Evolutionary conservation across 2,797 vertebrate species (phyloP), one percentile per base, ranked within the genome.

Genomic region (Arnoldichthys spilopterus): DNA sequence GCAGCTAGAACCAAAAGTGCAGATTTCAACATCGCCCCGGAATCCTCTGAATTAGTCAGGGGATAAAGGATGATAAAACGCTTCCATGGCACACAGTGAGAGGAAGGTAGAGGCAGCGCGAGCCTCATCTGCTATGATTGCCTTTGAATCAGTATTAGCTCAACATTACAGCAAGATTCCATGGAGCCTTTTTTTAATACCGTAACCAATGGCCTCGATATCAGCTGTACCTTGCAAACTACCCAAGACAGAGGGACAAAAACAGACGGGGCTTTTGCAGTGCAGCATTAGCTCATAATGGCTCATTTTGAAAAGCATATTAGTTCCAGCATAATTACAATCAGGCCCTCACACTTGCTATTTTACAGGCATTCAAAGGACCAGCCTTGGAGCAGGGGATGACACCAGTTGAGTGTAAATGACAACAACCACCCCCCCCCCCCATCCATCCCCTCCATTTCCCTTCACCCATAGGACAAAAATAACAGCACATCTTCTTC

Each of bases 321-420:
- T 94, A 95, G 93, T 94, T 94, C 93, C 94, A 94, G 93, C 91
- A 93, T 94, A 94, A 94, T 94, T 92, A 94, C 93, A 93, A 94
- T 93, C 92, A 90, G 91, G 91, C 92, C 93, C 68, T 93, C 88
- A 86, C 84, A 88, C 92, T 92, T 87, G 83, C 88, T 91, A 89
- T 92, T 93, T 93, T 91, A 88, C 90, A 93, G 87, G 89, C 93
- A 89, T 92, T 92, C 90, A 91, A 89, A 88, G 89, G 92, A 91
- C 91, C 90, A 91, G 92, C 91, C 92, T 92, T 86, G 87, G 87
- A 92, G 90, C 89, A 87, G 88, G 86, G 78, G 92, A 90, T 92
- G 91, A 91, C 93, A 94, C 94, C 90, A 92, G 94, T 93, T 94
- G 93, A 94, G 89, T 91, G 88, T 90, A 91, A 93, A 91, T 94